These are phyloP conservation scores for Octopus bimaculoides DNA, from an alignment of 1,140 invertebrate species.

Conservation along the genomic window DNA sequence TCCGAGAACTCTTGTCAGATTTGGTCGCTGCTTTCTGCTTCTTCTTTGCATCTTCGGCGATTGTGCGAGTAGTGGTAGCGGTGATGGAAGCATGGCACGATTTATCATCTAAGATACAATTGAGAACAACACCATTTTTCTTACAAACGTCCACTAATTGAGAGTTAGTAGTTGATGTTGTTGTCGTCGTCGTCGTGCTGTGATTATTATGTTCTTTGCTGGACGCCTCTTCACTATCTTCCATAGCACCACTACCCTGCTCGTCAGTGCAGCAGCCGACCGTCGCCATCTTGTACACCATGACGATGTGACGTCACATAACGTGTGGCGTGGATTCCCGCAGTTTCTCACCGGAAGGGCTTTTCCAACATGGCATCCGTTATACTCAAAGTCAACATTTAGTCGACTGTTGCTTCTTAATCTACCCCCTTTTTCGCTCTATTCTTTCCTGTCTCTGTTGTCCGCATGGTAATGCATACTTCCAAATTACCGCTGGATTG, in stretches of 20 bases:
- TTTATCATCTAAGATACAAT: neutral
- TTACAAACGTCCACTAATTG: neutral
- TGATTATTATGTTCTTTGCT: no score
- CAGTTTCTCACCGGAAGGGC: neutral
- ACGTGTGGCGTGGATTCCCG: neutral
- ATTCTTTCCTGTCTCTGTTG: neutral
- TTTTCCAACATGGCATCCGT: neutral
- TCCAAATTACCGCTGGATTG: no score
- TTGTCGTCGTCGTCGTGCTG: neutral
- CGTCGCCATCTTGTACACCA: slow-evolving; percentile 6
- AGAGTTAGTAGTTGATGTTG: neutral
- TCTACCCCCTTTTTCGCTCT: neutral
- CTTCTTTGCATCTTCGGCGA: neutral
- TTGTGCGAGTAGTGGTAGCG: neutral
- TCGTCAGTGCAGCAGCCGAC: neutral
- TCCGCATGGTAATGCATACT: neutral
- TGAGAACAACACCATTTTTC: neutral
- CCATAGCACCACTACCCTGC: neutral
- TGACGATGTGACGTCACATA: slow-evolving; percentile 2
- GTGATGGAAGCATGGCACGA: neutral
- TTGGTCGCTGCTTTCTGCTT: neutral
- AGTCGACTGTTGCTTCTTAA: neutral
- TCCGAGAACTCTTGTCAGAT: neutral
- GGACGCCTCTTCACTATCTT: neutral
- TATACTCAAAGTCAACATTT: neutral